phyloP scores from a whole-genome alignment of 2,113 vertebrate genomes.

The Melanostigma gelatinosum region DNA sequence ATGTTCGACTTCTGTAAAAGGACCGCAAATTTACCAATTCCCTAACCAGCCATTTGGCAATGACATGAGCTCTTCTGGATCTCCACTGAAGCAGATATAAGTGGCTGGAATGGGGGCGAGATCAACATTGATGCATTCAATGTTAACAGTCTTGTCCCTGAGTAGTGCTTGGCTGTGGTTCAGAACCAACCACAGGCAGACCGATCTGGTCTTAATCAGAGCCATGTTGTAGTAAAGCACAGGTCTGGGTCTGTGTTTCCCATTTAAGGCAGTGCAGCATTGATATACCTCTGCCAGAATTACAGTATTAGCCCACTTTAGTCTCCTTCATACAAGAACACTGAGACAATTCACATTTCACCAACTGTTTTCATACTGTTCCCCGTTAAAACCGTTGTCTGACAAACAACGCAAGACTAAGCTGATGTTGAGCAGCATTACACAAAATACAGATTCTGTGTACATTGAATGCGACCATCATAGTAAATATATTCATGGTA shows the following conservation, averaged over 20 bases:
- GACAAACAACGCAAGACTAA: conserved; percentile 10
- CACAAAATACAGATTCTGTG: conserved; percentile 4
- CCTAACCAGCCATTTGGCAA: background rate
- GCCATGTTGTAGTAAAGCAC: conserved; percentile 77
- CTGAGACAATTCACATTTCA: conserved; percentile 61
- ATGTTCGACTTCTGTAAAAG: background rate
- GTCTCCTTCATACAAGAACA: conserved; percentile 65
- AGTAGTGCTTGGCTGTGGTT: conserved; percentile 68
- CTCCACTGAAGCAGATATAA: conserved; percentile 16
- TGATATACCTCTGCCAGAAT: conserved; percentile 71
- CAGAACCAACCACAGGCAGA: conserved; percentile 70
- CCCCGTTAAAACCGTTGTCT: conserved; percentile 5
- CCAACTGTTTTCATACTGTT: conserved; percentile 46
- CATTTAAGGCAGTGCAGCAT: conserved; percentile 83
- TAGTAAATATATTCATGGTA: background rate
- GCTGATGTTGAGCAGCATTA: background rate
- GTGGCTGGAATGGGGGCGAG: conserved; percentile 20
- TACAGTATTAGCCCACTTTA: conserved; percentile 67
- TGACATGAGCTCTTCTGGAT: background rate
- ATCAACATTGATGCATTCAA: conserved; percentile 53
- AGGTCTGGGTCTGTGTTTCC: conserved; percentile 78
- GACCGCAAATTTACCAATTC: background rate
- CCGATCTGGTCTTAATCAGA: conserved; percentile 84
- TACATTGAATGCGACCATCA: conserved; percentile 1
- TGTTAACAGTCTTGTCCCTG: conserved; percentile 67